Base-by-base conservation (phyloP, 2,797 vertebrate genomes). In the Anguilla megastoma region DNA sequence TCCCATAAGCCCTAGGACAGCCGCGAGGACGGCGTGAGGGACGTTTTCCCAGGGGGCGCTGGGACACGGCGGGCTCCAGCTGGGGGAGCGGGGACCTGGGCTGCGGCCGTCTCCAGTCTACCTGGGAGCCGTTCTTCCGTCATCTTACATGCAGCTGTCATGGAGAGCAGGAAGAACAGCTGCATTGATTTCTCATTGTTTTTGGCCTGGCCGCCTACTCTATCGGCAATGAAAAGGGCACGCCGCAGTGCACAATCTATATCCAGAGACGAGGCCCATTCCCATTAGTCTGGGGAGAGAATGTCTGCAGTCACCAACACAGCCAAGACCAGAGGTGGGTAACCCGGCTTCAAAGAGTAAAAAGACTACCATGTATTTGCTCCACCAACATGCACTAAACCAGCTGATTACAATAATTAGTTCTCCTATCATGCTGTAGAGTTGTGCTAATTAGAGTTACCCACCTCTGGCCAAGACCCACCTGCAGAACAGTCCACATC, bases 121-220 rank as follows among this genome's bases (percentile, higher is more conserved):
- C 79, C 94, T 94, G 92, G 93, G 89, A 90, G 88, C 86, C 86
- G 88, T 79, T 90, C 91, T 92, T 92, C 94, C 91, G 91, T 93
- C 56, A 83, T 92, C 88, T 94, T 48, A 58, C 58, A 33, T 48
- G 30, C 52, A 21, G 71, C 84, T 80, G 74, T 10, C 76, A 45
- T 33, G 18, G 45, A 52, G 58, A 86, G 76, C 85, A 9, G 63
- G 82, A 3, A 48, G 63, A 66, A 74, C 50, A 48, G 66, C 50
- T 24, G 45, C 79, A 95, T 94, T 95, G 95, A 96, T 95, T 95
- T 95, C 91, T 93, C 91, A 94, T 95, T 95, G 94, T 95, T 95
- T 94, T 93, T 89, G 91, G 90, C 92, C 87, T 89, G 92, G 88
- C 92, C 93, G 92, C 92, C 91, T 92, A 93, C 94, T 95, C 93